phyloP scores from a whole-genome alignment of 1,140 invertebrate genomes.

The Zaprionus africanus region DNA sequence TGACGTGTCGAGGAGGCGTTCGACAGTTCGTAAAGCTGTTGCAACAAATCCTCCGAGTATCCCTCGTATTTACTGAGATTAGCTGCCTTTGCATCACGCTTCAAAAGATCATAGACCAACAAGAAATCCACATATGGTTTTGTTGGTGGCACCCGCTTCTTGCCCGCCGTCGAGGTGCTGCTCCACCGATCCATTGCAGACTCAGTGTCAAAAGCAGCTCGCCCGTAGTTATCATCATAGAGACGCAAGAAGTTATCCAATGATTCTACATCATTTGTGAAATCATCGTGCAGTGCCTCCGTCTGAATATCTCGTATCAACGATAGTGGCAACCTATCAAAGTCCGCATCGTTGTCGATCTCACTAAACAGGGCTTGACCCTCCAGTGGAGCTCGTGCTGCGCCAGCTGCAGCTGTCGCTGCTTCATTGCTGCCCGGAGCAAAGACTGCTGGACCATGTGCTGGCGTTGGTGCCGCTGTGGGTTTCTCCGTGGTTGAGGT shows the following conservation, averaged over 20 bases:
- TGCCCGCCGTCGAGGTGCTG: conserved; percentile 76
- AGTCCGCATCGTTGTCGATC: conserved; percentile 65
- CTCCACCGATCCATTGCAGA: conserved; percentile 80
- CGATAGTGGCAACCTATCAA: conserved; percentile 71
- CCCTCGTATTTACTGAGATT: conserved; percentile 83
- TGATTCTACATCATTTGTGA: conserved; percentile 79
- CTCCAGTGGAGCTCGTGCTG: conserved; percentile 29
- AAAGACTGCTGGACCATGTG: conserved; percentile 66
- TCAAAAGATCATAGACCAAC: conserved; percentile 81
- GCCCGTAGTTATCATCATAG: conserved; percentile 82
- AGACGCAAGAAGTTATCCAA: conserved; percentile 81
- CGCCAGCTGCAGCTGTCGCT: neutral
- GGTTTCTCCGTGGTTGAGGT: conserved; percentile 59
- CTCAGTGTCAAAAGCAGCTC: conserved; percentile 73
- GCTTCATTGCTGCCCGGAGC: conserved; percentile 40
- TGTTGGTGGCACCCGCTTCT: conserved; percentile 81
- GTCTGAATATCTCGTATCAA: conserved; percentile 77
- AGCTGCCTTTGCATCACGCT: conserved; percentile 80
- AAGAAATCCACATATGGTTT: conserved; percentile 83
- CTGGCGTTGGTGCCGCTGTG: conserved; percentile 55
- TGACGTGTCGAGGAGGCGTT: conserved; percentile 71
- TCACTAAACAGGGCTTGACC: conserved; percentile 71
- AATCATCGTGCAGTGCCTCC: conserved; percentile 71
- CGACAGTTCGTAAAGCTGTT: conserved; percentile 69
- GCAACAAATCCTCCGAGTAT: conserved; percentile 73